These are phyloP conservation scores for Synanceia verrucosa DNA, from an alignment of 2,797 vertebrate genomes.

Conservation along the genomic window DNA sequence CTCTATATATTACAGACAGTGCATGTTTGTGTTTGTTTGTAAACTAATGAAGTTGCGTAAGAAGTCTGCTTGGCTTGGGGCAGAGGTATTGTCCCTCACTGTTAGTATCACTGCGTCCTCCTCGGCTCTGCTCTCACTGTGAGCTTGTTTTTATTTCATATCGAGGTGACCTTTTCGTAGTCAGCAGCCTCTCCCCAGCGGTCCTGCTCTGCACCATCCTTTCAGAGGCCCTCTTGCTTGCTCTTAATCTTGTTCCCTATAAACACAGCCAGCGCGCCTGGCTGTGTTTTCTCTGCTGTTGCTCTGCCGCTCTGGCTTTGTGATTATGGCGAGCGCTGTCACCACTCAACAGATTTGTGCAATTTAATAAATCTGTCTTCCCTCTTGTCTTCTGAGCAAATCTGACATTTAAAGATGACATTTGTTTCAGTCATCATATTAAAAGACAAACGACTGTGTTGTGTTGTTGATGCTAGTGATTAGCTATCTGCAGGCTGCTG, in stretches of 20 bases:
- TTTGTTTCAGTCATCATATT: constrained; percentile 76
- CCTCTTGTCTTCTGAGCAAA: constrained; percentile 73
- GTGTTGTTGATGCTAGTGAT: constrained; percentile 72
- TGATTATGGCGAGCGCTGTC: constrained; percentile 47
- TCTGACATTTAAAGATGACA: constrained; percentile 82
- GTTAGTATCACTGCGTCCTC: constrained; percentile 69
- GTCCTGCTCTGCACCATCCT: constrained; percentile 29
- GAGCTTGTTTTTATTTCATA: constrained; percentile 69
- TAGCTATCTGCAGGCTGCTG: constrained; percentile 69
- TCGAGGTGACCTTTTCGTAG: constrained; percentile 78
- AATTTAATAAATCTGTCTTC: constrained; percentile 68
- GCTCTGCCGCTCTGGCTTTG: constrained; percentile 21
- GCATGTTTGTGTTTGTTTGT: background rate
- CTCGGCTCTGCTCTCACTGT: constrained; percentile 63
- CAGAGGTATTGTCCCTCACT: constrained; percentile 73
- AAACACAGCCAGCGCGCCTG: constrained; percentile 28
- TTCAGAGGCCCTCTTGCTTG: constrained; percentile 39
- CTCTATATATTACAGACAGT: background rate
- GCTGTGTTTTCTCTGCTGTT: constrained; percentile 19
- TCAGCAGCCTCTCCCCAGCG: constrained; percentile 54
- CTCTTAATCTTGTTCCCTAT: constrained; percentile 45
- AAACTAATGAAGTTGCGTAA: constrained; percentile 58
- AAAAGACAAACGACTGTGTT: constrained; percentile 71
- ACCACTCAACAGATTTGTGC: constrained; percentile 50
- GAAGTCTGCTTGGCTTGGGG: constrained; percentile 61